phyloP scores from a whole-genome alignment of 92 coral and sea anemone species.

The Porites evermanni region DNA sequence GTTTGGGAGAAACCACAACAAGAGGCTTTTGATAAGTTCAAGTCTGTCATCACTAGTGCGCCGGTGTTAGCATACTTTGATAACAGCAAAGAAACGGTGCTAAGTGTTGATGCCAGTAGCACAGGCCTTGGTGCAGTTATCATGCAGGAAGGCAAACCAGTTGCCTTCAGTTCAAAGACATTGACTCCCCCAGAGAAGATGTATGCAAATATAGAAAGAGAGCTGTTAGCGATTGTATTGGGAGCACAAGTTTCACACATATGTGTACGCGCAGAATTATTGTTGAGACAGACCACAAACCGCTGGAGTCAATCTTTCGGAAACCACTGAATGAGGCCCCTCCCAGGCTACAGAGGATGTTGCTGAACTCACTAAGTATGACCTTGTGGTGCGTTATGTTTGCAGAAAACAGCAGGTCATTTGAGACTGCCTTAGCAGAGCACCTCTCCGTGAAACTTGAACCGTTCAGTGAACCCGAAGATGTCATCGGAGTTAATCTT shows the following conservation, averaged over 20 bases:
- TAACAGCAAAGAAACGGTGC: too few species aligned
- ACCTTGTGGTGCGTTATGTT: conserved; percentile 48
- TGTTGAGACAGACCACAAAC: conserved; percentile 65
- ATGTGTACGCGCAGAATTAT: conserved; percentile 48
- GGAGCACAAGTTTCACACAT: conserved; percentile 58
- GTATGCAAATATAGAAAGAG: conserved; percentile 58
- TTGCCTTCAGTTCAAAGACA: conserved; percentile 20
- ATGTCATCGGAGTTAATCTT: conserved; percentile 37
- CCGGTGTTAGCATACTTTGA: conserved; percentile 42
- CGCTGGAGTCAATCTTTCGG: conserved; percentile 45
- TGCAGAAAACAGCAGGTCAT: conserved; percentile 23
- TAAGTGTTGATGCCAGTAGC: too few species aligned
- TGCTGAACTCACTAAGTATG: conserved; percentile 63
- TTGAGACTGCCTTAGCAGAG: conserved; percentile 66
- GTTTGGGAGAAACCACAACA: conserved; percentile 66
- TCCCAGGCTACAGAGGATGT: conserved; percentile 63
- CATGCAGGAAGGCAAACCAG: too few species aligned
- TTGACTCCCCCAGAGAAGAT: conserved; percentile 28
- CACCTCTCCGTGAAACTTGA: conserved; percentile 29
- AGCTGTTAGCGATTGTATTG: conserved; percentile 51
- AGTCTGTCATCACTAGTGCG: conserved; percentile 37
- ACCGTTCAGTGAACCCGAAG: too few species aligned
- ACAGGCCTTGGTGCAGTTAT: too few species aligned
- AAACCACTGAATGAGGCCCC: conserved; percentile 70
- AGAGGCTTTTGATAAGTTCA: conserved; percentile 51